Evolutionary conservation across 2,797 vertebrate genomes (phyloP).

Genomic region (Phataginus tetradactyla): DNA sequence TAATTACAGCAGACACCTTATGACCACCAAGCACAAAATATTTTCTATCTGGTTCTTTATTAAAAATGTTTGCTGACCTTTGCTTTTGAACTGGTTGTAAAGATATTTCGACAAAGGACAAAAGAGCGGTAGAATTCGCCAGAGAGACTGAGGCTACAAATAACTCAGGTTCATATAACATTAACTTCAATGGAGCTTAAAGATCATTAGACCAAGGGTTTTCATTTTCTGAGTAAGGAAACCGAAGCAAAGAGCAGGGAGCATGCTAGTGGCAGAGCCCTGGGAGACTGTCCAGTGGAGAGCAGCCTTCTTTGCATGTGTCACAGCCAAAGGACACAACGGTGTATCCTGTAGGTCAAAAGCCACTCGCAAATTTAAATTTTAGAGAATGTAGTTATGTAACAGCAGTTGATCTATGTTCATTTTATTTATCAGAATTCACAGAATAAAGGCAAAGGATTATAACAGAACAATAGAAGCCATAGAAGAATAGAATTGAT

Average conservation of each 20-base stretch:
- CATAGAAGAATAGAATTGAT: background rate
- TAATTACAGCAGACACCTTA: background rate
- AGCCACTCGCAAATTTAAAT: background rate
- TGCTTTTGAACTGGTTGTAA: background rate
- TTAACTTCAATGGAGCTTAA: background rate
- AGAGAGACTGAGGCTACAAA: background rate
- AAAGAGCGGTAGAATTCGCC: background rate
- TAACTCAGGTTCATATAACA: background rate
- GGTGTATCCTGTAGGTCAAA: background rate
- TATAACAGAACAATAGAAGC: background rate
- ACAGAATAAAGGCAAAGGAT: background rate
- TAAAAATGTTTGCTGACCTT: background rate
- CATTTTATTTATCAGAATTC: background rate
- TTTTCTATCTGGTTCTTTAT: background rate
- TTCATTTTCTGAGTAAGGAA: background rate
- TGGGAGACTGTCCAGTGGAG: background rate
- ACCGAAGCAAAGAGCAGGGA: background rate
- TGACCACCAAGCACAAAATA: background rate
- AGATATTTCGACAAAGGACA: background rate
- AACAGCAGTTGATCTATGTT: background rate
- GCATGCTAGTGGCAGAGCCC: background rate
- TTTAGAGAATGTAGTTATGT: background rate
- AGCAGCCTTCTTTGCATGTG: rapidly evolving
- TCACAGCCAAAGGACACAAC: background rate
- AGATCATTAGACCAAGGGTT: background rate